Percentiles rank a stretch among this genome's conserved stretches.
These are phyloP conservation scores for Chromoteleia sp. DNA, from an alignment of 2,888 invertebrate genomes.

Conservation along the genomic window DNA sequence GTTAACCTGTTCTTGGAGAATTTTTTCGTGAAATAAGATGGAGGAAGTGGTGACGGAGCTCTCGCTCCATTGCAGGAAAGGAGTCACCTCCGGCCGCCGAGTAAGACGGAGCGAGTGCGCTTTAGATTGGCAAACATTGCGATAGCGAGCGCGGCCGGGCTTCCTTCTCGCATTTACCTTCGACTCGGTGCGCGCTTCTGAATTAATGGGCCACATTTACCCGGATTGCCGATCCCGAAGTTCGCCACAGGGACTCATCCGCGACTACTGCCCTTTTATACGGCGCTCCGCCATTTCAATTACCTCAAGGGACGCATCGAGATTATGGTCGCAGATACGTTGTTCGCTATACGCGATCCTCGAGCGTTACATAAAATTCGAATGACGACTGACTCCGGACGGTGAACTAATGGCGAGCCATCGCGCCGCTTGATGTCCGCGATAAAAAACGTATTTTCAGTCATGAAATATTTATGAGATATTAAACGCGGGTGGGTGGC, in stretches of 20 bases:
- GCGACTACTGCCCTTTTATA: conserved; percentile 66
- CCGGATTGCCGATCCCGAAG: conserved; percentile 74
- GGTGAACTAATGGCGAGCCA: conserved; percentile 45
- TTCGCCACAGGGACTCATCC: conserved; percentile 61
- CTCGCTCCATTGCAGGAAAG: conserved; percentile 22
- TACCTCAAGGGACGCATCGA: conserved; percentile 69
- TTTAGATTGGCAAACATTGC: conserved; percentile 70
- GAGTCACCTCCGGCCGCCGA: conserved; percentile 11
- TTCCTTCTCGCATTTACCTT: conserved; percentile 69
- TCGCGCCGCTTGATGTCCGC: conserved; percentile 41
- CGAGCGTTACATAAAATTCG: conserved; percentile 57
- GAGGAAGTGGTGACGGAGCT: conserved; percentile 19
- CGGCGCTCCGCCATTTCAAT: conserved; percentile 71
- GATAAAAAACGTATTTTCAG: conserved; percentile 54
- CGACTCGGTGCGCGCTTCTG: conserved; percentile 67
- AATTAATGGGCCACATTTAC: conserved; percentile 78
- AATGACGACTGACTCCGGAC: conserved; percentile 49
- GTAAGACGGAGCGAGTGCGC: conserved; percentile 39
- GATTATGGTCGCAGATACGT: conserved; percentile 66
- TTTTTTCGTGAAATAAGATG: conserved; percentile 36
- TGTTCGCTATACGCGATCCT: conserved; percentile 47
- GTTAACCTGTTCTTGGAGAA: conserved; percentile 1
- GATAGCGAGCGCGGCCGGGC: conserved; percentile 38
- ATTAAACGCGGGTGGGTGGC: conserved; percentile 22
- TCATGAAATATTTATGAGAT: conserved; percentile 60